Evolutionary conservation across 2,888 invertebrate species (phyloP), one percentile per base, ranked within the genome.

Genomic region (Phyto melanocephala): DNA sequence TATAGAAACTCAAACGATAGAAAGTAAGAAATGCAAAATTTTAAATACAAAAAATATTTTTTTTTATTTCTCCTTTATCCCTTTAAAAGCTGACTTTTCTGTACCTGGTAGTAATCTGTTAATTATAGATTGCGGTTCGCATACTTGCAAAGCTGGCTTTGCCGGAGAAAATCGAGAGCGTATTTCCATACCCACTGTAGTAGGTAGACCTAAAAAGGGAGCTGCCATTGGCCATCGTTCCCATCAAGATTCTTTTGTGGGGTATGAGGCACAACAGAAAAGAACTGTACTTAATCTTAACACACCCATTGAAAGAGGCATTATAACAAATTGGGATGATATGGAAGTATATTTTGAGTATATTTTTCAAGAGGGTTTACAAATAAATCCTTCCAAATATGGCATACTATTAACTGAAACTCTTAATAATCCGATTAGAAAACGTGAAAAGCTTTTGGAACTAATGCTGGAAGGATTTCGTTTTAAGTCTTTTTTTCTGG

Each of bases 251-350:
- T 8, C 75, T 2, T 75, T 17, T 45, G 40, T 75, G 0, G 75
- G 75, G 1, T 7, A 6, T 47, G 75, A 75, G n/a, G 75, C 75
- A 33, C 58, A 58, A 28, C 17, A 67, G 37, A 75, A 13, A 13
- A 33, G 50, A 1, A 37, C 28, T 0, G 33, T 76, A 20, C 56
- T 76, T 7, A 50, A 67, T 56, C 58, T 76, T 2, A 76, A 28
- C 50, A 17, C 24, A 2, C 75, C 75, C 8, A 67, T 76, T 7
- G 67, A 76, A 40, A 58, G 67, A 20, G 75, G 75, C 17, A 50
- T 76, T 11, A 76, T 76, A 6, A 67, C 47, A 13, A 67, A 76
- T 40, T 75, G 67, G 67, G 65, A 75, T 28, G 67, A 75, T 75
- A 58, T 75, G 15, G 75, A 75, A 58, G n/a, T 35, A n/a, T 50